Conservation (phyloP, 2,113 vertebrate species). For the Phrynosoma blainvillii region DNA sequence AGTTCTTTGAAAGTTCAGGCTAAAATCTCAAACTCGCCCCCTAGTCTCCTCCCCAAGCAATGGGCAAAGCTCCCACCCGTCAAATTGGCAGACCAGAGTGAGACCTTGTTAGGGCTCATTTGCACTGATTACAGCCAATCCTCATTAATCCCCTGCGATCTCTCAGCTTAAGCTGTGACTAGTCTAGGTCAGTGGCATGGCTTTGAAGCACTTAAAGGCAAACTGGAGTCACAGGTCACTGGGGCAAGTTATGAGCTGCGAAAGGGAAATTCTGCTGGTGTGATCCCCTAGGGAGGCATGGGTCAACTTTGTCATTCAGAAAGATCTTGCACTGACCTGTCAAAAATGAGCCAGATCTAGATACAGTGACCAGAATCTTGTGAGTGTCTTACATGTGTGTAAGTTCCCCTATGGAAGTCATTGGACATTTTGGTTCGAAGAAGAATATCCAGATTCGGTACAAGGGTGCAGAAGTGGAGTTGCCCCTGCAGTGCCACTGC, state of each 20-base stretch:
- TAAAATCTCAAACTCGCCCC: too few relatives aligned
- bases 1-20: too few relatives aligned
- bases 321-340: background rate
- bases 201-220: background rate
- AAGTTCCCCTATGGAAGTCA: too few relatives aligned
- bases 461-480: too few relatives aligned
- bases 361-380: rapidly evolving
- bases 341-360: rapidly evolving
- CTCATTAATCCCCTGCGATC: slow-evolving; percentile 30
- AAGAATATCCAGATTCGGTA: too few relatives aligned
- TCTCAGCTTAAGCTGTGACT: background rate
- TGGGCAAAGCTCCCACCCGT: slow-evolving; percentile 18
- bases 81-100: background rate
- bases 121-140: slow-evolving; percentile 35
- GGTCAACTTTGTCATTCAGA: rapidly evolving
- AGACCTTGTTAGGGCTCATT: slow-evolving; percentile 40
- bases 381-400: too few relatives aligned
- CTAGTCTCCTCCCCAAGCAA: background rate
- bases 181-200: background rate
- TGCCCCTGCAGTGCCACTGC: too few relatives aligned
- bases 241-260: background rate
- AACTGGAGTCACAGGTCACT: slow-evolving; percentile 8
- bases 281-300: rapidly evolving
- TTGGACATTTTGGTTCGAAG: too few relatives aligned
- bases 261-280: background rate